Evolutionary conservation across 2,113 vertebrate genomes (phyloP).

Genomic region (Genyomyrus donnyi): DNA sequence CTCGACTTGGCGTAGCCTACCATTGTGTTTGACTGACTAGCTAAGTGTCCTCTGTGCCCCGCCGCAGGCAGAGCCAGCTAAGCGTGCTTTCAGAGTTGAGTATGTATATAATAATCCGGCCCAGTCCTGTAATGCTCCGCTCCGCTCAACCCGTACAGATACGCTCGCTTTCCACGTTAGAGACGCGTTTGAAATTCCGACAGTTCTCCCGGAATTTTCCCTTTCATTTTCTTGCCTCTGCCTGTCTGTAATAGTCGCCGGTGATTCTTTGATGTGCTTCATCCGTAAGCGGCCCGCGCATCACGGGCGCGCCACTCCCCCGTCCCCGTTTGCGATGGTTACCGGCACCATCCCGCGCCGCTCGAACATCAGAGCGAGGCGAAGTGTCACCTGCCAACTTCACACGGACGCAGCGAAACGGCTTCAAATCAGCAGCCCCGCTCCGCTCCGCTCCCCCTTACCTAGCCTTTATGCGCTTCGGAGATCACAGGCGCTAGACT

Average conservation of each 20-base stretch:
- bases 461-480: slow-evolving; percentile 34
- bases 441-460: slow-evolving; percentile 76
- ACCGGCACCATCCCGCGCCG: slow-evolving; percentile 91
- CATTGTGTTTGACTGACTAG: neutral
- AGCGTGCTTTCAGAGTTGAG: slow-evolving; percentile 82
- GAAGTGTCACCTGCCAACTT: slow-evolving; percentile 88
- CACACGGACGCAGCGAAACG: slow-evolving; percentile 90
- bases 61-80: slow-evolving; percentile 63
- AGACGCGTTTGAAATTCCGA: slow-evolving; percentile 83
- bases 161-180: slow-evolving; percentile 98
- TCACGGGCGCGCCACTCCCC: slow-evolving; percentile 55
- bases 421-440: slow-evolving; percentile 98
- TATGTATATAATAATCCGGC: slow-evolving; percentile 66
- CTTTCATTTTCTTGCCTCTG: slow-evolving; percentile 98
- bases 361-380: slow-evolving; percentile 87
- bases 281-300: slow-evolving; percentile 72
- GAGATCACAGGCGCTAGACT: neutral
- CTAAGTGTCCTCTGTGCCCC: neutral
- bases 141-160: slow-evolving; percentile 91
- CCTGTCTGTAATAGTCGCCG: slow-evolving; percentile 97
- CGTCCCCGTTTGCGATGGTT: slow-evolving; percentile 83
- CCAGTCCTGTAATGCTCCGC: slow-evolving; percentile 79
- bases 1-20: neutral
- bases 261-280: slow-evolving; percentile 91
- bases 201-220: slow-evolving; percentile 88